phyloP scores from a whole-genome alignment of 2,888 invertebrate genomes.

The Tineola bisselliella region DNA sequence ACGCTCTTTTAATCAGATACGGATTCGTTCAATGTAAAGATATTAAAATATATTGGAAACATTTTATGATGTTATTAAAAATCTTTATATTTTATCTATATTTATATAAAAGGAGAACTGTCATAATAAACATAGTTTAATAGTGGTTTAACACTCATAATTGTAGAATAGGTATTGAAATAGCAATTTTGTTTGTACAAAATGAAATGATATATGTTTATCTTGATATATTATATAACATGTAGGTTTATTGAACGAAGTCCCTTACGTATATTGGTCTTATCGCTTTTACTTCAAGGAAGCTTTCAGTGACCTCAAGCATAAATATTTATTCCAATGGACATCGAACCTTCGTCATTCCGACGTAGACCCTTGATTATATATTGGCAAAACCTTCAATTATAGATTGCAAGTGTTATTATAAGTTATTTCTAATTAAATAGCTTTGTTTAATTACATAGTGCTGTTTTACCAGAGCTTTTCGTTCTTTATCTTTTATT shows the following conservation, averaged over 20 bases:
- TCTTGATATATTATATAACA: no score
- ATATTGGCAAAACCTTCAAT: not conserved
- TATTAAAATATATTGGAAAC: not conserved
- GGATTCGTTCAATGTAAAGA: not conserved
- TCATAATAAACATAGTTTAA: no score
- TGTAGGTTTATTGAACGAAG: no score
- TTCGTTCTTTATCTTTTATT: no score
- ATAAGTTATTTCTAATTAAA: no score
- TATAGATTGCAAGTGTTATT: not conserved
- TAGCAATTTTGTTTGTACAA: no score
- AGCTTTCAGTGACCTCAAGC: constrained; percentile 5
- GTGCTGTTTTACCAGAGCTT: no score
- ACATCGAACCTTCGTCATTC: constrained; percentile 13
- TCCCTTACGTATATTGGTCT: not conserved
- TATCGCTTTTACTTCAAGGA: not conserved
- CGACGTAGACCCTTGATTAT: constrained; percentile 1
- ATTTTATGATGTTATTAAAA: not conserved
- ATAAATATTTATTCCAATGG: constrained; percentile 14
- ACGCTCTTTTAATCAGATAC: not conserved
- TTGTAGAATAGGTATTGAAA: no score
- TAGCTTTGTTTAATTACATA: no score
- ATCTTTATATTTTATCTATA: not conserved
- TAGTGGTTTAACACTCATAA: no score
- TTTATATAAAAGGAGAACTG: no score
- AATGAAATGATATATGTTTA: no score